These are phyloP conservation scores for Odontomachus brunneus DNA, from an alignment of 1,140 invertebrate genomes.

Conservation along the genomic window DNA sequence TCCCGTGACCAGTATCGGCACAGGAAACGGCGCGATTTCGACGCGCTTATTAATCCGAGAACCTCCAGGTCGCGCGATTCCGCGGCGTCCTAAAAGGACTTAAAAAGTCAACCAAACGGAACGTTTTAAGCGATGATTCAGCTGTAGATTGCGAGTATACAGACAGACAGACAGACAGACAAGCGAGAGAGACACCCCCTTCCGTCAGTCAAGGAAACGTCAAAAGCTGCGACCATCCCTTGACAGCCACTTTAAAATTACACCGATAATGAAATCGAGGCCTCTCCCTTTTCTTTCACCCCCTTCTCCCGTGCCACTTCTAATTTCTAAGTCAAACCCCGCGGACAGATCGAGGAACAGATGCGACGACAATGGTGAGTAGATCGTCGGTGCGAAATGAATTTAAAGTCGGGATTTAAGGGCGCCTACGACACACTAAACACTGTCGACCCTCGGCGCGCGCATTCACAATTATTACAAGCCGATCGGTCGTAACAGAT, in stretches of 20 bases:
- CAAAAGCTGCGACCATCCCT: conserved; percentile 78
- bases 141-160: conserved; percentile 52
- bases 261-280: conserved; percentile 84
- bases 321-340: conserved; percentile 79
- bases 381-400: conserved; percentile 81
- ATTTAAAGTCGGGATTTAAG: conserved; percentile 83
- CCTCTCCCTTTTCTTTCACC: background rate
- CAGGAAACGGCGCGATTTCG: too few species aligned
- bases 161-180: conserved; percentile 30
- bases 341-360: conserved; percentile 79
- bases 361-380: conserved; percentile 82
- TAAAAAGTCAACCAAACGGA: conserved; percentile 48
- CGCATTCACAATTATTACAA: conserved; percentile 81
- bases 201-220: conserved; percentile 77
- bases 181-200: conserved; percentile 29
- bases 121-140: conserved; percentile 77
- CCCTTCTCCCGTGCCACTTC: conserved; percentile 51
- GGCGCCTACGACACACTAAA: conserved; percentile 68
- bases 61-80: conserved; percentile 49
- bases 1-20: too few species aligned
- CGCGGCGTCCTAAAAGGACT: conserved; percentile 47
- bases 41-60: conserved; percentile 60
- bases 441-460: conserved; percentile 62
- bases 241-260: conserved; percentile 84
- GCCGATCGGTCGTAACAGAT: conserved; percentile 82